Evolutionary conservation across 2,797 vertebrate species (phyloP).

Genomic region (Chromis chromis): DNA sequence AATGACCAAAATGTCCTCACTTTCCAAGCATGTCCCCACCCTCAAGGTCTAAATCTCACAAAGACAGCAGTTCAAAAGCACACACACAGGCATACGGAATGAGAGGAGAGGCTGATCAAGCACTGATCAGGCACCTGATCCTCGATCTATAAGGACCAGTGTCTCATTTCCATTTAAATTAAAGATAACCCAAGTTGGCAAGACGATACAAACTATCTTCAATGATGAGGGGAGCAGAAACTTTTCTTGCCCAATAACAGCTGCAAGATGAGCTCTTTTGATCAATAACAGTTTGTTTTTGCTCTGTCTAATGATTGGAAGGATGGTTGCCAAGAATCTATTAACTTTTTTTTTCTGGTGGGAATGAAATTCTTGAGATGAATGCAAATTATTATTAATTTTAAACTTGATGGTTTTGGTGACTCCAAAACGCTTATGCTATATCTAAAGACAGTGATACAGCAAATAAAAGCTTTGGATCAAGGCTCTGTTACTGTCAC

Average conservation of each 20-base stretch:
- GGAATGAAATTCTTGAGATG: neutral
- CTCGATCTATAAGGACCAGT: slow-evolving; percentile 67
- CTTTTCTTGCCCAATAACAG: slow-evolving; percentile 39
- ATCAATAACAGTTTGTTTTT: slow-evolving; percentile 67
- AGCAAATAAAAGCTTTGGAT: neutral
- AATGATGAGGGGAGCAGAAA: slow-evolving; percentile 45
- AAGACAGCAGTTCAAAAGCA: slow-evolving; percentile 2
- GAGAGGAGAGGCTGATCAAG: slow-evolving; percentile 49
- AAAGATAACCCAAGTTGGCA: slow-evolving; percentile 61
- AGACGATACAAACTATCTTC: slow-evolving; percentile 40
- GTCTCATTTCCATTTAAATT: slow-evolving; percentile 83
- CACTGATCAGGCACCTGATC: slow-evolving; percentile 65
- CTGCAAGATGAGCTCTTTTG: slow-evolving; percentile 47
- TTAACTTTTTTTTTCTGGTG: slow-evolving; percentile 10
- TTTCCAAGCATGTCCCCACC: neutral
- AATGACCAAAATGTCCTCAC: neutral
- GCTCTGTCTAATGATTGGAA: slow-evolving; percentile 35
- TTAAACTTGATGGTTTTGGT: neutral
- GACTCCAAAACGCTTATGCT: neutral
- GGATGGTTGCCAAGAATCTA: slow-evolving; percentile 45
- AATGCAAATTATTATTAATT: slow-evolving; percentile 12
- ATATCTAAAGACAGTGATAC: neutral
- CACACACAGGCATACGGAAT: slow-evolving; percentile 5
- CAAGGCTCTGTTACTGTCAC: neutral
- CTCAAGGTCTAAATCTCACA: neutral